Conservation (phyloP, 2,113 vertebrate species). For the Picathartes gymnocephalus region DNA sequence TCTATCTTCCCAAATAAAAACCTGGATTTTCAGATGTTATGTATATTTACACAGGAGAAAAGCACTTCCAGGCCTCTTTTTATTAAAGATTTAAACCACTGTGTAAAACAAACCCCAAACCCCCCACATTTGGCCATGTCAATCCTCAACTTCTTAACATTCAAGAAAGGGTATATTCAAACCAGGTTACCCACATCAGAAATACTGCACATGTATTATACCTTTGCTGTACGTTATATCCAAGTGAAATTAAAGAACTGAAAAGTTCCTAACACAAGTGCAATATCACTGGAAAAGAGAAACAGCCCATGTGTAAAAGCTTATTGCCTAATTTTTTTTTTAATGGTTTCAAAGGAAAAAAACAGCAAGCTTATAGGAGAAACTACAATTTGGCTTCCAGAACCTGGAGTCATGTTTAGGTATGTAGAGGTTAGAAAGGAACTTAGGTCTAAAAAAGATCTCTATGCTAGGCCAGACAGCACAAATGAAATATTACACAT, state of each 20-base stretch:
- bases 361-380: background rate
- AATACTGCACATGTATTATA: background rate
- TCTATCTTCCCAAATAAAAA: background rate
- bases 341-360: background rate
- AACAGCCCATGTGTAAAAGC: background rate
- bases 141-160: background rate
- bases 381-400: background rate
- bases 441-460: background rate
- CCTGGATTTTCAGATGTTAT: background rate
- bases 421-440: background rate
- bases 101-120: background rate
- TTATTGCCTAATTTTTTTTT: background rate
- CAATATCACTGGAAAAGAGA: background rate
- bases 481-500: background rate
- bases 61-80: background rate
- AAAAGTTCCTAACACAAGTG: background rate
- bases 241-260: background rate
- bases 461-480: background rate
- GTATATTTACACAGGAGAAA: background rate
- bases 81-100: background rate
- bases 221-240: background rate
- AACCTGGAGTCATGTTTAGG: background rate
- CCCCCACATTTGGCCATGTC: background rate
- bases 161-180: background rate
- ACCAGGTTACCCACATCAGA: background rate